These are phyloP conservation scores for Empidonax alnorum DNA, from an alignment of 2,113 vertebrate species.

Conservation along the genomic window DNA sequence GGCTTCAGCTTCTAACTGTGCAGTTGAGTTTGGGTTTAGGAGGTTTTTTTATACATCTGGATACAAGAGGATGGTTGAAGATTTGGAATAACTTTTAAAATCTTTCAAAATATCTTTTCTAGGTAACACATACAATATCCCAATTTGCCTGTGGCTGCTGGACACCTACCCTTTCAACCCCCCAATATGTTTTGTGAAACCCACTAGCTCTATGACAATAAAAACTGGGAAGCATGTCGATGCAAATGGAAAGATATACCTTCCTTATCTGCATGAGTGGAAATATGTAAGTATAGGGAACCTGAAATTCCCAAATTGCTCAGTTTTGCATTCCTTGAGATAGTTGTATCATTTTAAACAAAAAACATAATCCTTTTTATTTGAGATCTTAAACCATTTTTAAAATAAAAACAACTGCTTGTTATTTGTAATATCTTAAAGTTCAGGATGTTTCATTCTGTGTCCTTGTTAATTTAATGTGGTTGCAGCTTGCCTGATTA, in stretches of 20 bases:
- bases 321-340: background rate
- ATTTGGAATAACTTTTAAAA: slow-evolving; percentile 3
- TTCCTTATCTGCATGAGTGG: slow-evolving; percentile 98
- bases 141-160: slow-evolving; percentile 95
- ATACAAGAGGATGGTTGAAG: background rate
- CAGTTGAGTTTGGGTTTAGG: background rate
- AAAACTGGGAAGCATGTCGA: slow-evolving; percentile 99
- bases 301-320: background rate
- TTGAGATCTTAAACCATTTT: background rate
- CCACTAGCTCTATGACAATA: slow-evolving; percentile 98
- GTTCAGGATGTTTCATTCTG: background rate
- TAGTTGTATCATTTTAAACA: background rate
- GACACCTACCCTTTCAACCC: slow-evolving; percentile 98
- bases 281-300: slow-evolving; percentile 87
- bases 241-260: slow-evolving; percentile 97
- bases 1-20: background rate
- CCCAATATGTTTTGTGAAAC: slow-evolving; percentile 98
- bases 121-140: slow-evolving; percentile 98
- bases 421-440: background rate
- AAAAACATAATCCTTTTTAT: background rate
- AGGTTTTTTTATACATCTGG: background rate
- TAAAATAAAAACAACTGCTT: background rate
- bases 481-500: background rate
- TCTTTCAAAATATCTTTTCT: slow-evolving; percentile 35
- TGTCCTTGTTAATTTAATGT: background rate